phyloP scores from a whole-genome alignment of 2,797 vertebrate species.

The Parauchenoglanis punctatus region DNA sequence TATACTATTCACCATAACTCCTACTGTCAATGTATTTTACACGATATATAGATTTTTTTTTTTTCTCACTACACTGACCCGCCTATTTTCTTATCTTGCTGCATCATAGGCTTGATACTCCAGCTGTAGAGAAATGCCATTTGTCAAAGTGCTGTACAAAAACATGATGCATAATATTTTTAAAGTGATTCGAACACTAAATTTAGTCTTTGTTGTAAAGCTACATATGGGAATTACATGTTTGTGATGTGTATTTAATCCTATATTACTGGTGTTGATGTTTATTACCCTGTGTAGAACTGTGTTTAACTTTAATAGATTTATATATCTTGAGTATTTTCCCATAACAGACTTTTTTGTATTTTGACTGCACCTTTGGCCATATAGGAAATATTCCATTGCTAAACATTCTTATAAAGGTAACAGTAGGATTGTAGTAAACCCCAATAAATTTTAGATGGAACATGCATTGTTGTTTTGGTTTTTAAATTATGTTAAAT shows the following conservation, averaged over 20 bases:
- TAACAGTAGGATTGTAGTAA: background rate
- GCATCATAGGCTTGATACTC: background rate
- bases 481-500: conserved; percentile 5
- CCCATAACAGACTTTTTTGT: background rate
- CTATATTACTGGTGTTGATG: background rate
- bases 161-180: background rate
- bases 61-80: background rate
- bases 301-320: background rate
- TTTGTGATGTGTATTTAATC: background rate
- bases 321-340: conserved; percentile 8
- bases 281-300: background rate
- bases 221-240: background rate
- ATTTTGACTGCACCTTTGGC: conserved; percentile 2
- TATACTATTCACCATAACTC: background rate
- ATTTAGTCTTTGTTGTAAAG: background rate
- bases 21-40: background rate
- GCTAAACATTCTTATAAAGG: background rate
- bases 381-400: background rate
- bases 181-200: background rate
- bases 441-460: background rate
- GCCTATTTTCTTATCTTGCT: background rate
- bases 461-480: background rate
- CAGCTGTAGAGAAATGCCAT: background rate
- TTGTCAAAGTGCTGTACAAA: conserved; percentile 2
- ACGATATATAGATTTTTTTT: background rate